Base-by-base conservation (phyloP, 2,797 vertebrate species). In the Notamacropus eugenii region DNA sequence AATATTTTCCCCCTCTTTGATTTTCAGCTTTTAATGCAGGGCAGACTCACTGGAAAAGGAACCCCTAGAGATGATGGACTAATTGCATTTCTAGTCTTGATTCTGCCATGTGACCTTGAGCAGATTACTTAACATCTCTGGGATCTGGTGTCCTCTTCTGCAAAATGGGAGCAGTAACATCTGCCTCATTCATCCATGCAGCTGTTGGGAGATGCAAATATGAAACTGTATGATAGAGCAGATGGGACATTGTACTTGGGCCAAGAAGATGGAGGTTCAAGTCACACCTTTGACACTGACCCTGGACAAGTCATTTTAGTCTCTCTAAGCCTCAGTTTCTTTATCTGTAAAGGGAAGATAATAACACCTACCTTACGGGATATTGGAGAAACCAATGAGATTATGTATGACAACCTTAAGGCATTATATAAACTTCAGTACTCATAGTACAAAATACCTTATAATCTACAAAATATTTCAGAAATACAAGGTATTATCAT, bases 311-410 rank as follows among this genome's bases (percentile, higher is more conserved):
- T 4, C 34, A 74, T 22, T 74, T 57, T 54, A 62, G n/a, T 54
- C 40, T 52, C 52, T n/a, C 29, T 16, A 40, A 14, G 0, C 34
- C 46, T 97, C 74, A 1, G 3, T 90, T 94, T 96, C 46, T 19
- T 58, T 59, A 19, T 93, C 14, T 91, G 3, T 91, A 94, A 97
- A 95, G 46, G 67, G 94, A 90, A 11, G 28, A 16, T 58, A 55
- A 54, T 91, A 91, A 54, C 22, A 67, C n/a, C 50, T 55, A 46
- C 4, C 6, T 93, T 90, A 46, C 12, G 9, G 92, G 58, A 56
- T 28, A 56, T 92, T 55, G 94, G 58, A 96, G 28, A 8, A 13
- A 27, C 8, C 52, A 92, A 54, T 90, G 91, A 95, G 54, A 50
- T 29, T 31, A 22, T 28, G 4, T 19, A 4, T 22, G 13, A 62